These are phyloP conservation scores for Trogon melanurus DNA, from an alignment of 2,113 vertebrate species.

Conservation along the genomic window DNA sequence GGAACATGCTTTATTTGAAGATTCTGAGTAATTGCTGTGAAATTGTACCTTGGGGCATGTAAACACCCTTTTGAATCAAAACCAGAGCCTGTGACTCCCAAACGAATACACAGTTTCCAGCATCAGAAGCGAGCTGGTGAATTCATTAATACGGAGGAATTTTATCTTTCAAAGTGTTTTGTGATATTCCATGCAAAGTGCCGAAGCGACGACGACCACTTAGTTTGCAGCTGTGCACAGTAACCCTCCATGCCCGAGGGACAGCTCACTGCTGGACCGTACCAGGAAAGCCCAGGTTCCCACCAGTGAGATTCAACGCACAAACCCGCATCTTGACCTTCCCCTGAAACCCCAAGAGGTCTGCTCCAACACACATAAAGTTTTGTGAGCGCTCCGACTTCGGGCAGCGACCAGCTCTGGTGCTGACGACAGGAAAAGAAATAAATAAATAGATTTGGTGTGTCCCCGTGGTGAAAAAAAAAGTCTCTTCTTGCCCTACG, in stretches of 20 bases:
- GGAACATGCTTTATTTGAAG: constrained; percentile 14
- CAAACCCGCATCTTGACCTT: not conserved
- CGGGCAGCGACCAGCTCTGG: not conserved
- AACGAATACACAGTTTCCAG: not conserved
- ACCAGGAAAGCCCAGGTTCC: not conserved
- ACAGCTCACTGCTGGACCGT: not conserved
- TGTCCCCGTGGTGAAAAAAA: not conserved
- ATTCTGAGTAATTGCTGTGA: not conserved
- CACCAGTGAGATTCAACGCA: not conserved
- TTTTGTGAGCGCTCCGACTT: not conserved
- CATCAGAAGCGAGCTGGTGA: not conserved
- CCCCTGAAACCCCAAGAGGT: fast-evolving
- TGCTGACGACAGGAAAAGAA: not conserved
- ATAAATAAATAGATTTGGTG: not conserved
- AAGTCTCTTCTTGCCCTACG: not conserved
- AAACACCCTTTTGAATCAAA: not conserved
- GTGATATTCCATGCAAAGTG: not conserved
- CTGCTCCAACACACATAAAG: not conserved
- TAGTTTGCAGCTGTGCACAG: not conserved
- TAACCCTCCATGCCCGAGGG: fast-evolving
- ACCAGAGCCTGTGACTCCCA: not conserved
- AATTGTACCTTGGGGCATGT: not conserved
- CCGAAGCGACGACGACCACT: not conserved
- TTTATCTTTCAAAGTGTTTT: not conserved
- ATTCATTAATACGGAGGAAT: not conserved